These are phyloP conservation scores for Poeciliopsis presidionis DNA, from an alignment of 2,797 vertebrate genomes.

Conservation along the genomic window DNA sequence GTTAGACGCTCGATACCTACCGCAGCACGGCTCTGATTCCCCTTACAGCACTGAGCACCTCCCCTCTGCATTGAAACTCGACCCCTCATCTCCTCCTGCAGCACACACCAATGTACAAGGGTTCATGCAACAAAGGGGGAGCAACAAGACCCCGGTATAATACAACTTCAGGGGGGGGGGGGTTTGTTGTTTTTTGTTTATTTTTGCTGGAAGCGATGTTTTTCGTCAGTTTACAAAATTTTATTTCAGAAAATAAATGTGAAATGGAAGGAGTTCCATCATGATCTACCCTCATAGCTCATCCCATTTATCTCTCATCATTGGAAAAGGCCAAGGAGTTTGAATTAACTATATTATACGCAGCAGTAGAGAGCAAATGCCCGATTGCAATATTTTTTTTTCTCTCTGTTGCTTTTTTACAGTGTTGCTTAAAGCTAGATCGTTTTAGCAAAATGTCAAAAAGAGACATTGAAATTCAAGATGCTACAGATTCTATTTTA, in stretches of 20 bases:
- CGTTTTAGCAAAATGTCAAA: neutral
- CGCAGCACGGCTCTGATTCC: constrained; percentile 76
- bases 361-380: constrained; percentile 4
- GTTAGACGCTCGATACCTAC: constrained; percentile 85
- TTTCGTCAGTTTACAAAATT: constrained; percentile 52
- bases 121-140: constrained; percentile 45
- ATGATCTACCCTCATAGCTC: constrained; percentile 3
- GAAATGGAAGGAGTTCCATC: constrained; percentile 44
- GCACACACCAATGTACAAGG: constrained; percentile 36
- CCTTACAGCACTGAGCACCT: constrained; percentile 62
- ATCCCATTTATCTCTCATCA: constrained; percentile 42
- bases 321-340: constrained; percentile 57
- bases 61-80: constrained; percentile 65
- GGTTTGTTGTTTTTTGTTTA: too few relatives aligned
- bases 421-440: neutral
- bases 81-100: constrained; percentile 44
- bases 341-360: constrained; percentile 54
- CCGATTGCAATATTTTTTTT: neutral
- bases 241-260: constrained; percentile 53
- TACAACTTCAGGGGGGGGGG: constrained; percentile 70
- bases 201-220: constrained; percentile 59
- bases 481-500: neutral
- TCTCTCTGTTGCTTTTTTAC: neutral
- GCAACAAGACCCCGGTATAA: constrained; percentile 83
- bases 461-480: neutral